Evolutionary conservation across 2,113 vertebrate genomes (phyloP).

Genomic region (Pseudorectes ferrugineus): DNA sequence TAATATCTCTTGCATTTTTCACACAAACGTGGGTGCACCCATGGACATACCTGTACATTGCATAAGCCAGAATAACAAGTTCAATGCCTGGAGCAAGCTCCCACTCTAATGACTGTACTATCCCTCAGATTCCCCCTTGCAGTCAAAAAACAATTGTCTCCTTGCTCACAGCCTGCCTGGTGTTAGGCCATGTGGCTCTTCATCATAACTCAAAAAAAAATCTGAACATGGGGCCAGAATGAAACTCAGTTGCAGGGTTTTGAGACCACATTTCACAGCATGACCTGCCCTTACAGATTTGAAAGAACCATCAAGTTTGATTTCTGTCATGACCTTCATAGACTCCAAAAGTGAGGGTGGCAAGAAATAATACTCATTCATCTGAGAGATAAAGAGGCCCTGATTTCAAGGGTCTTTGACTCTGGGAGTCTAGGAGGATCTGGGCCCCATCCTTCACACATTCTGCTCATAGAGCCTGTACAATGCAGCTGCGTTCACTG

Average conservation of each 20-base stretch:
- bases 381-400: background rate
- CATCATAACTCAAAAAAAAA: background rate
- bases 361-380: background rate
- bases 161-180: background rate
- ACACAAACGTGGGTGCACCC: rapidly evolving
- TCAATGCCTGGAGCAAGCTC: background rate
- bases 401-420: background rate
- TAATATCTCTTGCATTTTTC: background rate
- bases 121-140: background rate
- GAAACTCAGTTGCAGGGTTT: background rate
- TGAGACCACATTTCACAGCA: background rate
- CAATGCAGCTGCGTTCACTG: background rate
- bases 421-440: background rate
- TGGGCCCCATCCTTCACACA: background rate
- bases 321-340: background rate
- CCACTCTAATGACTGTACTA: background rate
- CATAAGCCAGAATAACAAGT: background rate
- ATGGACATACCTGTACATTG: background rate
- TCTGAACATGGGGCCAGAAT: background rate
- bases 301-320: background rate
- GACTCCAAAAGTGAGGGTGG: background rate
- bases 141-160: background rate
- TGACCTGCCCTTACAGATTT: background rate
- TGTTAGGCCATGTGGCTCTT: background rate
- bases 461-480: background rate